phyloP scores from a whole-genome alignment of 2,113 vertebrate species.

The Gyps fulvus region DNA sequence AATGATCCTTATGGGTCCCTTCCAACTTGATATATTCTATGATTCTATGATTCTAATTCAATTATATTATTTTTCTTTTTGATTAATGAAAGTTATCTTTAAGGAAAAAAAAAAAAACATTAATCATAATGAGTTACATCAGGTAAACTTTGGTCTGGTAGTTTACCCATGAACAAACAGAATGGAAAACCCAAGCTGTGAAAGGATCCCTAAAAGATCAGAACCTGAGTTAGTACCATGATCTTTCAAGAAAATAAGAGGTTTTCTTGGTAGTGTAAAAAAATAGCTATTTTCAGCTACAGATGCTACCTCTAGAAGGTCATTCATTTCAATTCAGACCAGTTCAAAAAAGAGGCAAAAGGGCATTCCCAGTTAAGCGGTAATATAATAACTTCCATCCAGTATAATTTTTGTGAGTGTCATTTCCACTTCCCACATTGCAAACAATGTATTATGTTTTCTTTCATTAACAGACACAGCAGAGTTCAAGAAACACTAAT shows the following conservation, averaged over 20 bases:
- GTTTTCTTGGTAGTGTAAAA: not conserved
- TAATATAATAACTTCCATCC: not conserved
- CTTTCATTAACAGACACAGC: not conserved
- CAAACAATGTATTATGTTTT: not conserved
- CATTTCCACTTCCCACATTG: not conserved
- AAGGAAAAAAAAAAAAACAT: not conserved
- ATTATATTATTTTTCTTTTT: not conserved
- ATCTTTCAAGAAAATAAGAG: not conserved
- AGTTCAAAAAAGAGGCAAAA: not conserved
- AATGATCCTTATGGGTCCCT: too few species aligned
- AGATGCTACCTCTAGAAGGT: not conserved
- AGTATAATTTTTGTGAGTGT: not conserved
- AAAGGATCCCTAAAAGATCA: not conserved
- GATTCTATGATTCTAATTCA: too few species aligned
- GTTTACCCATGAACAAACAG: not conserved
- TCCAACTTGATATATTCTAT: too few species aligned
- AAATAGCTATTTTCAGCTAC: not conserved
- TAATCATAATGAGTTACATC: not conserved
- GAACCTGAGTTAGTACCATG: not conserved
- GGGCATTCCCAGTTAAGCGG: not conserved
- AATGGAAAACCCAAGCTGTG: not conserved
- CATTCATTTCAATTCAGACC: not conserved
- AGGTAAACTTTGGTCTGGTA: not conserved
- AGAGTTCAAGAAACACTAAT: not conserved
- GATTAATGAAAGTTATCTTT: not conserved